Percentiles rank a stretch among this genome's conserved stretches.
These are phyloP conservation scores for Trematocara variabile DNA, from an alignment of 2,113 vertebrate species.

Conservation along the genomic window DNA sequence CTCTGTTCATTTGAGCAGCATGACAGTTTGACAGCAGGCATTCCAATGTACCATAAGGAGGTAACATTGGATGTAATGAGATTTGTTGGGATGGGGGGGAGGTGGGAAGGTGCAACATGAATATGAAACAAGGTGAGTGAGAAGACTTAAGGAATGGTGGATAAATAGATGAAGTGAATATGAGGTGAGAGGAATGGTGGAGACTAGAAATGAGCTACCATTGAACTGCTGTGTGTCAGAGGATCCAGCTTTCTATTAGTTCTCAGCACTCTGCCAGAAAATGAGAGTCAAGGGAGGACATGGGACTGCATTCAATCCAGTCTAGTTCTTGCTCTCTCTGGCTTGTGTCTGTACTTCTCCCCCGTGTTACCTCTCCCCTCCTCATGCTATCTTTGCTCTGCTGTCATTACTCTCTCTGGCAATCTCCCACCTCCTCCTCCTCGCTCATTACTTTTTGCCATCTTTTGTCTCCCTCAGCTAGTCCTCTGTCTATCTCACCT, in stretches of 20 bases:
- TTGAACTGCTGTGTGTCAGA: conserved; percentile 52
- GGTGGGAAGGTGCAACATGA: not conserved
- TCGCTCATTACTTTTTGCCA: conserved; percentile 18
- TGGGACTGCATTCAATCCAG: conserved; percentile 10
- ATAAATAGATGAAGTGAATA: conserved; percentile 15
- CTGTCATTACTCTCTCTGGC: conserved; percentile 8
- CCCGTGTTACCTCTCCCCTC: not conserved
- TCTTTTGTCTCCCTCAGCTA: conserved; percentile 31
- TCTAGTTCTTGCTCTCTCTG: not conserved
- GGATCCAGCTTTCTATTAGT: conserved; percentile 42
- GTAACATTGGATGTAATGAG: conserved; percentile 39
- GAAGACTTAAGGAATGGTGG: not conserved
- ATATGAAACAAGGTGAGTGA: conserved; percentile 24
- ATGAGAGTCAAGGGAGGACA: conserved; percentile 34
- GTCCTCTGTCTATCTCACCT: not conserved
- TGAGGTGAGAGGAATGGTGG: not conserved
- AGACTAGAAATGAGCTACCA: conserved; percentile 49
- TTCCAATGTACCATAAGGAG: not conserved
- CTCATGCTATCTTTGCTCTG: not conserved
- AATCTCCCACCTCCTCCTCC: not conserved
- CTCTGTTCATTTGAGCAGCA: conserved; percentile 21
- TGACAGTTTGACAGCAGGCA: conserved; percentile 24
- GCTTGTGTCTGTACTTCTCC: not conserved
- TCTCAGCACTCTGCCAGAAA: conserved; percentile 2
- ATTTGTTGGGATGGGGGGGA: not conserved